phyloP scores from a whole-genome alignment of 92 coral and sea anemone species.

The Scolanthus callimorphus region DNA sequence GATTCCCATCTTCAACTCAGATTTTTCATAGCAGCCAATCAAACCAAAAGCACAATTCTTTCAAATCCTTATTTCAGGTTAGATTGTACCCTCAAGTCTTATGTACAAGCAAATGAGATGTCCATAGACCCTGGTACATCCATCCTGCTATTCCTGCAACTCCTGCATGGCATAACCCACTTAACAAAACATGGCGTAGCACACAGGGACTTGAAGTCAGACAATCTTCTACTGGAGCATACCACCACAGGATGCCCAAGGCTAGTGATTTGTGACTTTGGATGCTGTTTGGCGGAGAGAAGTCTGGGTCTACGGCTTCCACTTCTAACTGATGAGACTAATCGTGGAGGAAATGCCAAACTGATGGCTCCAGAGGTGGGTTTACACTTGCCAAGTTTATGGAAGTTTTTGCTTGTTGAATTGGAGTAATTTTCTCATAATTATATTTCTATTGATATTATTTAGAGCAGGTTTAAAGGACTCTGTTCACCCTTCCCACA shows the following conservation, averaged over 20 bases:
- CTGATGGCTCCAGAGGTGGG: conserved; percentile 97
- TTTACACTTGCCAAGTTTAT: no score
- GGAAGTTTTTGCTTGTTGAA: no score
- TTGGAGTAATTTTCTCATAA: no score
- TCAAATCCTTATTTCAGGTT: conserved; percentile 46
- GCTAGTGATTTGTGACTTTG: conserved; percentile 84
- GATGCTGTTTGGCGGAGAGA: conserved; percentile 81
- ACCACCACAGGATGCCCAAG: conserved; percentile 50
- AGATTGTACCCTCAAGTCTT: conserved; percentile 45
- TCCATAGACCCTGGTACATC: conserved; percentile 23
- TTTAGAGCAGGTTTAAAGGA: no score
- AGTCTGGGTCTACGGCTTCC: conserved; percentile 64
- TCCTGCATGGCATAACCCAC: conserved; percentile 75
- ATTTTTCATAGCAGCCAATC: no score
- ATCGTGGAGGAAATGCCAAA: conserved; percentile 75
- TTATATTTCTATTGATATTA: no score
- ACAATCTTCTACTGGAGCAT: conserved; percentile 73
- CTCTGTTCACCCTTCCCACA: no score
- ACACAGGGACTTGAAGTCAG: conserved; percentile 91
- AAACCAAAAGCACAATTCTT: no score
- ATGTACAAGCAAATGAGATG: conserved; percentile 5
- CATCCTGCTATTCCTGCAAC: conserved; percentile 62
- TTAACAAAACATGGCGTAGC: conserved; percentile 59
- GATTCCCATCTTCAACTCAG: no score
- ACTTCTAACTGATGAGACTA: conserved; percentile 74